Evolutionary conservation across 1,140 invertebrate genomes (phyloP).

Genomic region (Gryllus bimaculatus): DNA sequence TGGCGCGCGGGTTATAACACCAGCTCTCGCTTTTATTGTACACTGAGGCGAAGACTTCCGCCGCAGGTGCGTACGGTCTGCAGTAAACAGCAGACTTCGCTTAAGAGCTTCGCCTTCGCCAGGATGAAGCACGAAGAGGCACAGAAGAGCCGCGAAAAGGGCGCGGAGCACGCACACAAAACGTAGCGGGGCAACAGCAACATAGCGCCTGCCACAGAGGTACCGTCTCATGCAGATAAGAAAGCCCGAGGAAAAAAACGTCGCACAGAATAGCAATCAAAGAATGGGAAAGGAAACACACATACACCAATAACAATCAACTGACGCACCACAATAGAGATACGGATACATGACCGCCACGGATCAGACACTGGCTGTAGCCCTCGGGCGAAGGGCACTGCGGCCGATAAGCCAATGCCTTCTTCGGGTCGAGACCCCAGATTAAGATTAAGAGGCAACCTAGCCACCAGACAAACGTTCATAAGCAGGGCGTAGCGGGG

Average conservation of each 20-base stretch:
- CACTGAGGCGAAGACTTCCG: not conserved
- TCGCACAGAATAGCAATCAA: not conserved
- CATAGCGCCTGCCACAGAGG: not conserved
- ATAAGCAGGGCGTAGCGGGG: not conserved
- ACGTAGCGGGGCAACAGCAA: not conserved
- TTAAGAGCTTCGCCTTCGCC: not conserved
- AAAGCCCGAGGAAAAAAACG: not conserved
- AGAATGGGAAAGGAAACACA: too few relatives aligned
- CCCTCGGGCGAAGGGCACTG: not conserved
- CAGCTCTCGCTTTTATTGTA: not conserved
- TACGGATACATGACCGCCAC: not conserved
- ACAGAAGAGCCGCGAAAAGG: not conserved
- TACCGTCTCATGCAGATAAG: not conserved
- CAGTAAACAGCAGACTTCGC: not conserved
- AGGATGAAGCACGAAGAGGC: not conserved
- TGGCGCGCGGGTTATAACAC: not conserved
- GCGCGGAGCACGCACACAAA: not conserved
- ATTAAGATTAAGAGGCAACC: not conserved
- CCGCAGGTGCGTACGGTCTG: constrained; percentile 8
- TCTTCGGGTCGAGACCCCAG: not conserved
- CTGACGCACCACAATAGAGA: not conserved
- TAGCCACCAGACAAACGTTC: not conserved
- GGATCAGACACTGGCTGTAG: not conserved
- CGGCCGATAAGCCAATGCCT: not conserved
- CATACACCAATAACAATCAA: not conserved